These are phyloP conservation scores for Poeciliopsis presidionis DNA, from an alignment of 2,797 vertebrate genomes.

Conservation along the genomic window DNA sequence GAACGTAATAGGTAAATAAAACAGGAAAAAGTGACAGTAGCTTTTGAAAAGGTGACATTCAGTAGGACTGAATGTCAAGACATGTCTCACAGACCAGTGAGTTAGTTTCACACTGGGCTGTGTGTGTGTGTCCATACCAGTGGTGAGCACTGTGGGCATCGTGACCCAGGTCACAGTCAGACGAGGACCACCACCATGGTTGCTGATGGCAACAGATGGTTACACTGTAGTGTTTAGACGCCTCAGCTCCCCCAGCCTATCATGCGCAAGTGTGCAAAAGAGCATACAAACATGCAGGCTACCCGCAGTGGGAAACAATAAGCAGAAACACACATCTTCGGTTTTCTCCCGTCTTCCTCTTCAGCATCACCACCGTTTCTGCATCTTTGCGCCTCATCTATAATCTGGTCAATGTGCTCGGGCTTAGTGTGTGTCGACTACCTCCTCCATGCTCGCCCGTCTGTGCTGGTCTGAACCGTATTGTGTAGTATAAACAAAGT, in stretches of 20 bases:
- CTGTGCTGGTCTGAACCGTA: conserved; percentile 60
- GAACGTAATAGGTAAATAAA: neutral
- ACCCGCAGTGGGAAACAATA: conserved; percentile 66
- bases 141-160: conserved; percentile 51
- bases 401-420: conserved; percentile 69
- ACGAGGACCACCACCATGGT: conserved; percentile 64
- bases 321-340: conserved; percentile 50
- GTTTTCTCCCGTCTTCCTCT: conserved; percentile 34
- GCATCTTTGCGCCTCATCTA: conserved; percentile 53
- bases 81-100: conserved; percentile 11
- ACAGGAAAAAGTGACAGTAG: conserved; percentile 2
- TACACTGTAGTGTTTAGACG: conserved; percentile 61
- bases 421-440: conserved; percentile 61
- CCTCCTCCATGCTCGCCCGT: conserved; percentile 70
- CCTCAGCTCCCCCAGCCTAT: conserved; percentile 55
- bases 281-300: neutral
- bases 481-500: too few species aligned
- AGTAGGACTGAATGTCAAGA: conserved; percentile 7
- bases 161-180: conserved; percentile 68
- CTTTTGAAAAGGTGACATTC: too few species aligned
- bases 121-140: conserved; percentile 50
- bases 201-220: conserved; percentile 76
- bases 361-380: conserved; percentile 6
- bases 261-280: conserved; percentile 34
- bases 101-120: conserved; percentile 19